Evolutionary conservation across 1,140 invertebrate species (phyloP).

Genomic region (Zeugodacus cucurbitae): DNA sequence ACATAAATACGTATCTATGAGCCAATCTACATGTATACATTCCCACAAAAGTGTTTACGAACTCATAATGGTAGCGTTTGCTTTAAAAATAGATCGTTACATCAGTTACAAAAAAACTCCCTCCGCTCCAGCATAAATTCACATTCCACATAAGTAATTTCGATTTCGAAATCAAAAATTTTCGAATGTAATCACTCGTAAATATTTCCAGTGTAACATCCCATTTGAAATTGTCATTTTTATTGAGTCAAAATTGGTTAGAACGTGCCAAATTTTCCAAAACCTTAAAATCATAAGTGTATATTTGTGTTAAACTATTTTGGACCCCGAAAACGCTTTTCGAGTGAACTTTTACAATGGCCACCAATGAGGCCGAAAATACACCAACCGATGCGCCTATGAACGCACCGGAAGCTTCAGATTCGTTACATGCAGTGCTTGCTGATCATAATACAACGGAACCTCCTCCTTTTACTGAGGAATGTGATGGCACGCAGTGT

Average conservation of each 20-base stretch:
- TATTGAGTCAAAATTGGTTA: not conserved
- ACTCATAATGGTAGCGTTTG: not conserved
- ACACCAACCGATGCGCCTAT: not conserved
- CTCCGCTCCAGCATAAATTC: no score
- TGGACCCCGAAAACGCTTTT: not conserved
- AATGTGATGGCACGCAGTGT: not conserved
- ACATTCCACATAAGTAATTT: no score
- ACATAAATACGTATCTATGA: no score
- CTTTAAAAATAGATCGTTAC: not conserved
- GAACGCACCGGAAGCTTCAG: not conserved
- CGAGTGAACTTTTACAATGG: not conserved
- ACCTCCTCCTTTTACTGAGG: not conserved
- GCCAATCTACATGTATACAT: not conserved
- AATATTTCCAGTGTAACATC: not conserved
- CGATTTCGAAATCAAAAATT: no score
- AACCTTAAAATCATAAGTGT: not conserved
- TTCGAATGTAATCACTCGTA: no score
- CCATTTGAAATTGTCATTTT: not conserved
- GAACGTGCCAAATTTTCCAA: not conserved
- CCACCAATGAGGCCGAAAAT: not conserved
- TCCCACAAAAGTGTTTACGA: not conserved
- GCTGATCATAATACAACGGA: not conserved
- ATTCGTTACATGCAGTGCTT: not conserved
- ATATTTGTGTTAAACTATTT: not conserved
- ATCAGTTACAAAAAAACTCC: not conserved